phyloP scores from a whole-genome alignment of 2,113 vertebrate species.

The Chauna torquata region DNA sequence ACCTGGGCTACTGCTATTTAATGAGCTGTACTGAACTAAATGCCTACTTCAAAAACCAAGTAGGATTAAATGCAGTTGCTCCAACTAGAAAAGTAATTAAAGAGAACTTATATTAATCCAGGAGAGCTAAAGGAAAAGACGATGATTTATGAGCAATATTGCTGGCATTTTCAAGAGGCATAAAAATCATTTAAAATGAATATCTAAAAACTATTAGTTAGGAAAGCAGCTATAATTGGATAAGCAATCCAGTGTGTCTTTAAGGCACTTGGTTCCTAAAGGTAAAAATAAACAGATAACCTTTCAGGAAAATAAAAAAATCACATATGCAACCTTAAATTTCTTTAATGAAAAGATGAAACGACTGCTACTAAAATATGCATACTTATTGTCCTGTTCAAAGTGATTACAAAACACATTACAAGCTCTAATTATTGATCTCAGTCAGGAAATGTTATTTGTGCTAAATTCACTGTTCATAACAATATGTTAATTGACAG shows the following conservation, averaged over 20 bases:
- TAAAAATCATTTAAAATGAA: constrained; percentile 66
- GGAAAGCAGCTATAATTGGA: constrained; percentile 58
- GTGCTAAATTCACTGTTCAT: background rate
- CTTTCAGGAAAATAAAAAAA: background rate
- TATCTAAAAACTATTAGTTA: constrained; percentile 64
- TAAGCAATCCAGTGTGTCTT: constrained; percentile 15
- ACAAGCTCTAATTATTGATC: background rate
- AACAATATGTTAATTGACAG: background rate
- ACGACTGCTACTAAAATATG: background rate
- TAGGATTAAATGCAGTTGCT: constrained; percentile 54
- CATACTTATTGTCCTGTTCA: background rate
- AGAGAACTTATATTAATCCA: constrained; percentile 72
- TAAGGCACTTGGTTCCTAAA: background rate
- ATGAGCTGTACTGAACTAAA: background rate
- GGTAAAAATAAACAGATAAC: background rate
- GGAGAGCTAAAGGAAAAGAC: constrained; percentile 67
- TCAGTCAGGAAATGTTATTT: background rate
- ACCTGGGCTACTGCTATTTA: background rate
- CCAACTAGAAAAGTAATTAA: constrained; percentile 67
- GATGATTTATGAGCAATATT: constrained; percentile 75
- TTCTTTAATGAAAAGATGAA: background rate
- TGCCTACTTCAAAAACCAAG: background rate
- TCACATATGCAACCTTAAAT: background rate
- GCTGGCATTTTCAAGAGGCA: constrained; percentile 71
- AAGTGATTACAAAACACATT: background rate